These are phyloP conservation scores for Eupithecia dodoneata DNA, from an alignment of 2,888 invertebrate species.

Conservation along the genomic window DNA sequence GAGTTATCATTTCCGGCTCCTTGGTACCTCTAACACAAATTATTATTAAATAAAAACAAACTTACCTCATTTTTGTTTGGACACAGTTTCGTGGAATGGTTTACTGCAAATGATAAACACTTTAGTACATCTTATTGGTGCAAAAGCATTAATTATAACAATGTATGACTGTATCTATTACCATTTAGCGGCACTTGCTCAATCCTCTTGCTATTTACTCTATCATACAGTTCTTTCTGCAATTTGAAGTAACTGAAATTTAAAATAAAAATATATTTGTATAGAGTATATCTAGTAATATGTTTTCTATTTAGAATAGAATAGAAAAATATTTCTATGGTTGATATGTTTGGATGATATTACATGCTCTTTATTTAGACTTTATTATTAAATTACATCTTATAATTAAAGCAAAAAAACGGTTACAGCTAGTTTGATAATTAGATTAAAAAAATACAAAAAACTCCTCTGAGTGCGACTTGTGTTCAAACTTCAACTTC, in stretches of 20 bases:
- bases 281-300: too few relatives aligned
- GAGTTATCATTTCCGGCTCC: too few relatives aligned
- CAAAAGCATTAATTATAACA: neutral
- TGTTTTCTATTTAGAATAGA: too few relatives aligned
- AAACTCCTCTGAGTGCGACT: too few relatives aligned
- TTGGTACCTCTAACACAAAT: neutral
- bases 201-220: constrained; percentile 57
- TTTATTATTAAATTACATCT: too few relatives aligned
- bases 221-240: constrained; percentile 67
- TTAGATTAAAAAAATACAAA: too few relatives aligned
- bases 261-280: constrained; percentile 17
- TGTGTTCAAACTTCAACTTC: too few relatives aligned
- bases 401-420: too few relatives aligned
- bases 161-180: constrained; percentile 34
- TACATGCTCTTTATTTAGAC: too few relatives aligned
- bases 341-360: too few relatives aligned
- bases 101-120: constrained; percentile 24
- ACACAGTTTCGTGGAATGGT: constrained; percentile 47
- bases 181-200: constrained; percentile 55
- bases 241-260: constrained; percentile 71
- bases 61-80: constrained; percentile 52
- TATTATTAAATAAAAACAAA: neutral
- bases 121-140: neutral
- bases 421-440: too few relatives aligned
- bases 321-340: too few relatives aligned